Percentiles rank a stretch among this genome's conserved stretches.
These are phyloP conservation scores for Tamias sibiricus DNA, from an alignment of 2,113 vertebrate species.

Conservation along the genomic window DNA sequence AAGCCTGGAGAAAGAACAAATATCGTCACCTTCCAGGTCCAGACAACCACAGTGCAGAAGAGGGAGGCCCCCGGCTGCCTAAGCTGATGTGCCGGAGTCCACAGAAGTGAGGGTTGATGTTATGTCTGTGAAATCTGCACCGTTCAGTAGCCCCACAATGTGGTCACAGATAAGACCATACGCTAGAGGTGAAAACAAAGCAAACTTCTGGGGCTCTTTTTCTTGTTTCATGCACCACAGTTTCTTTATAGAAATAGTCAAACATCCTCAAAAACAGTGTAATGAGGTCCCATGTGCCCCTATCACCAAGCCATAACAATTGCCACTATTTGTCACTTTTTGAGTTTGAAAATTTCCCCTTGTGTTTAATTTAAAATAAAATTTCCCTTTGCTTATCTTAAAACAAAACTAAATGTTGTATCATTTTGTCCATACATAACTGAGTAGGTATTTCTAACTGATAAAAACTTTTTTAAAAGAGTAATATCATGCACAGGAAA, in stretches of 20 bases:
- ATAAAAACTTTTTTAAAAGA: background rate
- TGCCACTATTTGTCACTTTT: background rate
- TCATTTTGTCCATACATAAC: background rate
- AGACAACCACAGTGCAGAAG: background rate
- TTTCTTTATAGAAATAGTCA: background rate
- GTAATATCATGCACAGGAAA: background rate
- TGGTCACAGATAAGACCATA: background rate
- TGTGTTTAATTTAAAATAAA: background rate
- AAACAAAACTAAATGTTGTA: background rate
- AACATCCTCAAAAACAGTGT: background rate
- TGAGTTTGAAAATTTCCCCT: background rate
- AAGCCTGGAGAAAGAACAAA: constrained; percentile 89
- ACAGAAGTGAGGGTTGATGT: background rate
- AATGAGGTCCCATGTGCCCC: background rate
- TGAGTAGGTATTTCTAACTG: background rate
- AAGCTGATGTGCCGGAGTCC: background rate
- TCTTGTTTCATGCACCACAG: background rate
- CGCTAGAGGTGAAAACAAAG: background rate
- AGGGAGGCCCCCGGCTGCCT: accelerated
- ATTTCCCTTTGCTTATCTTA: background rate
- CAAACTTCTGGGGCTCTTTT: background rate
- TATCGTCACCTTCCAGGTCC: background rate
- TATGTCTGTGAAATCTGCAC: background rate
- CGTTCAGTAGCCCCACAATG: background rate
- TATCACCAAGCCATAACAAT: background rate